A percentile compares a stretch with the other conserved stretches of the same genome.
Evolutionary conservation across 2,888 invertebrate genomes (phyloP).

Genomic region (Pyrocoelia pectoralis): DNA sequence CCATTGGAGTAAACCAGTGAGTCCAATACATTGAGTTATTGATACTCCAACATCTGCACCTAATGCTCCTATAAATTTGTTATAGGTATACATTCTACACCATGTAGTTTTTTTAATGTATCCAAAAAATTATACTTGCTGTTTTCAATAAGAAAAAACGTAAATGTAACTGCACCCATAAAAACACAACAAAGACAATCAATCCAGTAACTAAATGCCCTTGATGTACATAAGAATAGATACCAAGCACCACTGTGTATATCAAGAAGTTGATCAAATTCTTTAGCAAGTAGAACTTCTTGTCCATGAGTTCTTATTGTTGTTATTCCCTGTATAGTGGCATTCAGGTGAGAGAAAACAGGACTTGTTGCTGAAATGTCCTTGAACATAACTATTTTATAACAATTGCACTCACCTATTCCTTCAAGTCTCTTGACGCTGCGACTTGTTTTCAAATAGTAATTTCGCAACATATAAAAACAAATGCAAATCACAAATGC

Average conservation of each 20-base stretch:
- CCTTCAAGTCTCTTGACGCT: slow-evolving; percentile 78
- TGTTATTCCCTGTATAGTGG: slow-evolving; percentile 76
- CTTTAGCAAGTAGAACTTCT: slow-evolving; percentile 65
- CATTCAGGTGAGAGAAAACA: slow-evolving; percentile 75
- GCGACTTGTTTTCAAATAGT: slow-evolving; percentile 77
- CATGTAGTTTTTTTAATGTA: not conserved
- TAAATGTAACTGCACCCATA: slow-evolving; percentile 70
- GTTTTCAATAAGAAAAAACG: slow-evolving; percentile 62
- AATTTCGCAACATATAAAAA: slow-evolving; percentile 70
- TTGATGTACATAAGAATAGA: slow-evolving; percentile 68
- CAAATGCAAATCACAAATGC: slow-evolving; percentile 66
- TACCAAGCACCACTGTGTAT: slow-evolving; percentile 77
- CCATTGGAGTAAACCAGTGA: slow-evolving; percentile 67
- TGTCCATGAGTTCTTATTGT: slow-evolving; percentile 75
- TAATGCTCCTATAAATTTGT: not conserved
- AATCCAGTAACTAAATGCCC: slow-evolving; percentile 78
- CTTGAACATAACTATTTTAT: slow-evolving; percentile 15
- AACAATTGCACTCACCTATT: slow-evolving; percentile 65
- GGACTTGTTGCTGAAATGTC: slow-evolving; percentile 72
- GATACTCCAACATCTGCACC: slow-evolving; percentile 64
- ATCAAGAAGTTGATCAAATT: slow-evolving; percentile 68
- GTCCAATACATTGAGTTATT: slow-evolving; percentile 63
- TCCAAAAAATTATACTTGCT: not conserved
- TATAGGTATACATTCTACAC: not conserved
- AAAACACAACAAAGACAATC: slow-evolving; percentile 75